phyloP scores from a whole-genome alignment of 2,113 vertebrate species.

The Neolamprologus brichardi region DNA sequence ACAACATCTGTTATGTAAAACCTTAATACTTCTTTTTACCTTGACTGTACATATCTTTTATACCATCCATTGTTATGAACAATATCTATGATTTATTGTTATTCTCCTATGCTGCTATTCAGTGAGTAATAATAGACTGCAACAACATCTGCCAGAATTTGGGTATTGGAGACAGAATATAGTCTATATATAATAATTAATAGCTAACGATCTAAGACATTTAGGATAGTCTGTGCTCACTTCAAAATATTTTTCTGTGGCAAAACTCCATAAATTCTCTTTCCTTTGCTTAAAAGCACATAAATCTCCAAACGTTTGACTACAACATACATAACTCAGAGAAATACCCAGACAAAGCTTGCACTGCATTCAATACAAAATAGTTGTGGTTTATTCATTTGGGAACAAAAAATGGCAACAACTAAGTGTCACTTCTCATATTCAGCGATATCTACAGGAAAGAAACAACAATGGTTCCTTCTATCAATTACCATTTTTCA shows the following conservation, averaged over 20 bases:
- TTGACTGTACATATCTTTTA: background rate
- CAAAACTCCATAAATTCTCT: background rate
- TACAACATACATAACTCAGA: background rate
- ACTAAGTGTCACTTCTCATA: conserved; percentile 68
- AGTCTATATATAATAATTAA: background rate
- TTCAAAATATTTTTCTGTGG: background rate
- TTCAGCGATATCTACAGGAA: conserved; percentile 64
- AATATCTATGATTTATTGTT: background rate
- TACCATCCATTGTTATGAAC: background rate
- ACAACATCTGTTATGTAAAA: background rate
- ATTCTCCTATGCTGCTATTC: background rate
- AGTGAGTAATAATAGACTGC: background rate
- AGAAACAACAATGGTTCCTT: conserved; percentile 56
- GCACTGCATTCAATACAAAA: conserved; percentile 64
- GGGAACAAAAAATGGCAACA: conserved; percentile 70
- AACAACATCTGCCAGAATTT: background rate
- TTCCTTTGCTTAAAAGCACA: background rate
- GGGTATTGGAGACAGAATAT: background rate
- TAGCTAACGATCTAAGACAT: background rate
- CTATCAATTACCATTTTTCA: conserved; percentile 39
- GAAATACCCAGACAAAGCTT: conserved; percentile 5
- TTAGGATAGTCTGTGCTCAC: background rate
- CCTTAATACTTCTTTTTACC: background rate
- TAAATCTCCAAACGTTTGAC: background rate
- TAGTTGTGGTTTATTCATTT: conserved; percentile 71